Conservation (phyloP, 2,113 vertebrate genomes). For the Myotis brandtii region DNA sequence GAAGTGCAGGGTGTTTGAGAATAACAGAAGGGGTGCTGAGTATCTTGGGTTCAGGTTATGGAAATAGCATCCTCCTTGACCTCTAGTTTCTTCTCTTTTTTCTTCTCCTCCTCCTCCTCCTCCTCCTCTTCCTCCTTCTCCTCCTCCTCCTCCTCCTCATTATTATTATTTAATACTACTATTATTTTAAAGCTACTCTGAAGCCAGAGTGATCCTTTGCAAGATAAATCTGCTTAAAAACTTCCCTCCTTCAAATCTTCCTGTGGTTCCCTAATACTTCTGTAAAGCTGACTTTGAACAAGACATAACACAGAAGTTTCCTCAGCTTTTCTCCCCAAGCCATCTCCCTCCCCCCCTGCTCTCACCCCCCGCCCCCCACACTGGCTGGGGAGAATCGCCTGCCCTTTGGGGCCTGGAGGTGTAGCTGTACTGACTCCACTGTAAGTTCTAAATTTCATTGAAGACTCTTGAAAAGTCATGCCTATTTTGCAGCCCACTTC, state of each 20-base stretch:
- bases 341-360: not conserved
- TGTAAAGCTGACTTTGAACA: not conserved
- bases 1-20: not conserved
- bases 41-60: not conserved
- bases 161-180: not conserved
- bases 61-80: not conserved
- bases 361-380: too few species aligned
- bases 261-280: not conserved
- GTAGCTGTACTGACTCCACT: not conserved
- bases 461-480: not conserved
- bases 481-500: not conserved
- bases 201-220: not conserved
- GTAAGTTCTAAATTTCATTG: not conserved
- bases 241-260: not conserved
- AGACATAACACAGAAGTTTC: not conserved
- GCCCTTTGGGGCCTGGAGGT: not conserved
- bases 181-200: not conserved
- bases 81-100: not conserved
- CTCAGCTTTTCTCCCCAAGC: not conserved
- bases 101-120: not conserved
- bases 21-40: not conserved
- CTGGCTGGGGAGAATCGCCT: not conserved
- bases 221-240: not conserved
- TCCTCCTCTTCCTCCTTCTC: accelerated
- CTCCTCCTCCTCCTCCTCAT: not conserved